Evolutionary conservation across 2,888 invertebrate genomes (phyloP), one percentile per base, ranked within the genome.

Genomic region (Keiferia lycopersicella): DNA sequence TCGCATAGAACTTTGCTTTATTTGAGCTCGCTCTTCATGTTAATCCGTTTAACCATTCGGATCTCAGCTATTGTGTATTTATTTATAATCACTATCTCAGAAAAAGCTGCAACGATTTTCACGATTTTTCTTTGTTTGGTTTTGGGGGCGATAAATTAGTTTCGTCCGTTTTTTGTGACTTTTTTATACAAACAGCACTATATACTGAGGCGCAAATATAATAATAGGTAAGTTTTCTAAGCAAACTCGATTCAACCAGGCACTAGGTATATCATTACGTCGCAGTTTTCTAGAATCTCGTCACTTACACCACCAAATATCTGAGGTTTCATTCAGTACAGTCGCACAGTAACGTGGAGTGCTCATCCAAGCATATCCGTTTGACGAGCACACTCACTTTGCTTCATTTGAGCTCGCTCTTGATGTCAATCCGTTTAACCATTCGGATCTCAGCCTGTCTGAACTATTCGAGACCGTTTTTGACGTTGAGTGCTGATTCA

Each of bases 311-410:
- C 39, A 39, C 39, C 12, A 39, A 39, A 39, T 39, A 39, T 39
- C 39, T 8, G 39, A 39, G 39, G 11, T 73, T 74, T 12, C 39
- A 39, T 39, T 39, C 39, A 39, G 39, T 10, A 1, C 8, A 39
- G 39, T 39, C 39, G 39, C 39, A 39, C 8, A 48, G 48, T 18
- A 77, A 80, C 79, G 74, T 69, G 73, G 73, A 78, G 79, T 73
- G 77, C 74, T 76, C 78, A 75, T 77, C 77, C 76, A 73, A 72
- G 72, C 80, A 74, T 77, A 78, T 76, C 74, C 80, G 75, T 75
- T 81, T 79, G 80, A 83, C 73, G 73, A 75, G 81, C 74, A 77
- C 79, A 78, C 81, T 80, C 77, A 79, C 81, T 83, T 80, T 48
- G 48, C 18, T 16, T 18, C 16, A 16, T 48, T 79, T 75, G 74